These are phyloP conservation scores for Rhea pennata DNA, from an alignment of 2,113 vertebrate genomes.

Conservation along the genomic window DNA sequence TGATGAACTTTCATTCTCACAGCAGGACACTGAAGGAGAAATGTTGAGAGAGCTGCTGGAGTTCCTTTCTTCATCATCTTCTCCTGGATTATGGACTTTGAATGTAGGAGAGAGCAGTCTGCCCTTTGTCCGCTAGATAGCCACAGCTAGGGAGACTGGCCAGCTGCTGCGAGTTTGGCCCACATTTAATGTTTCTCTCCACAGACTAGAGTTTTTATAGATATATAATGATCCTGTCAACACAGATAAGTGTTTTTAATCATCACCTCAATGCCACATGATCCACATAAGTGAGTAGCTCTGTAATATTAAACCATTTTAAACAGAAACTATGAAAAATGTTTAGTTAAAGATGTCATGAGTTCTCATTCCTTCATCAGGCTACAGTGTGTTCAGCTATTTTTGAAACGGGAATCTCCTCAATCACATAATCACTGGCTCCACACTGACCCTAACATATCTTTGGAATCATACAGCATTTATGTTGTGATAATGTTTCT, in stretches of 20 bases:
- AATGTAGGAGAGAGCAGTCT: neutral
- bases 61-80: neutral
- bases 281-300: neutral
- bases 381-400: neutral
- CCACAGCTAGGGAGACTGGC: neutral
- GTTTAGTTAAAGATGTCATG: neutral
- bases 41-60: neutral
- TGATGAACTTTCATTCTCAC: neutral
- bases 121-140: neutral
- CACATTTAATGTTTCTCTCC: neutral
- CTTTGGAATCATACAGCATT: neutral
- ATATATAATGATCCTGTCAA: neutral
- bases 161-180: neutral
- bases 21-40: neutral
- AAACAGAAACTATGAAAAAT: neutral
- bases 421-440: neutral
- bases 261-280: neutral
- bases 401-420: neutral
- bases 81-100: neutral
- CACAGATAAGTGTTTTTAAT: neutral
- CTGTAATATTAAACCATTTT: neutral
- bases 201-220: neutral
- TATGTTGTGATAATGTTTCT: neutral
- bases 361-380: neutral
- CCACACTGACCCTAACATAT: neutral